Base-by-base conservation (phyloP, 2,113 vertebrate genomes). In the Rhabdomys dilectus region DNA sequence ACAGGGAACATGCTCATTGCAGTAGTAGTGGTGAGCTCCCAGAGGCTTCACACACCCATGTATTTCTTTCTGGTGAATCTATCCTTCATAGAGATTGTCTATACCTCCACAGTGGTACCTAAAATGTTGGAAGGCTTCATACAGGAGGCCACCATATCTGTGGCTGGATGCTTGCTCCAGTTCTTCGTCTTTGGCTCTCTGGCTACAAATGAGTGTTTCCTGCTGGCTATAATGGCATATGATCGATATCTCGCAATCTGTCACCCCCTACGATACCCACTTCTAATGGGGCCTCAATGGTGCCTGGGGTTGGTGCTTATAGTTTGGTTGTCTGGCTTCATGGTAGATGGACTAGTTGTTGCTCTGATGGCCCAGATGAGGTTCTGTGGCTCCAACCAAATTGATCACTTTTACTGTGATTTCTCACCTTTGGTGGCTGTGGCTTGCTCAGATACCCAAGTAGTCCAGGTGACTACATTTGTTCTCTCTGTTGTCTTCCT, bases 331-430 rank as follows among this genome's bases (percentile, higher is more conserved):
- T 94, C 95, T 75, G 97, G 95, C 17, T 97, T 97, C 21, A 36
- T 96, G 58, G 93, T 95, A 26, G 97, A 53, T 66, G 88, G n/a
- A 24, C 1, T 96, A 70, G 3, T 96, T 89, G 42, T 96, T 21
- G 87, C 56, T 31, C 85, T 93, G 36, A 95, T 96, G 84, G 90
- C 80, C 13, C 97, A 97, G 21, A 11, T 97, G 78, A 92, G 70
- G 11, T 97, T 97, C 85, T 97, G 97, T 75, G 93, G 92, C 39
- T 58, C 90, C 29, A 96, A 96, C 22, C 19, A 56, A 56, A 88
- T 97, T 16, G 94, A 97, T 29, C 95, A 97, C 73, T 97, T 97
- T 66, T 97, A 97, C 62, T 97, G 97, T 89, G 97, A 97, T 56
- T 96, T 97, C 45, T 89, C 45, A 82, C 95, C 91, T 76, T 64